These are phyloP conservation scores for Galagoides demidoff DNA, from an alignment of 2,797 vertebrate genomes.

Conservation along the genomic window DNA sequence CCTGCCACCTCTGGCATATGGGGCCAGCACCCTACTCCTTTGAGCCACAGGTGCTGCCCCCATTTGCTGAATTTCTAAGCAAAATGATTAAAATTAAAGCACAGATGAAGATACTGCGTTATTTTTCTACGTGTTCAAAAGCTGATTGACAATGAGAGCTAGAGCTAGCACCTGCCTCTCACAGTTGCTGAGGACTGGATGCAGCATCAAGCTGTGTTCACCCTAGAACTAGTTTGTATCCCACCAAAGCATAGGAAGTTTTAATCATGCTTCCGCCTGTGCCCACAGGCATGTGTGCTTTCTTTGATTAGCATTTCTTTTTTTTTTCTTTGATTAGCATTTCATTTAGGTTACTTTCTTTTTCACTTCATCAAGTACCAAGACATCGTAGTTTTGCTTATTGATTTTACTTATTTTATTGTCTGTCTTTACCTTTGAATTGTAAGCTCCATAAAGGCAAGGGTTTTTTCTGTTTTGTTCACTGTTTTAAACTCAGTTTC, in stretches of 20 bases:
- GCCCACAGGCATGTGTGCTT: not conserved
- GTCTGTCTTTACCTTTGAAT: not conserved
- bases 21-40: no score
- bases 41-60: no score
- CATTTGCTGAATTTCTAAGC: conserved; percentile 54
- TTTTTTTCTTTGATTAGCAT: not conserved
- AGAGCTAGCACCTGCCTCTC: not conserved
- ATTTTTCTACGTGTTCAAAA: not conserved
- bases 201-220: not conserved
- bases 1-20: no score
- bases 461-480: not conserved
- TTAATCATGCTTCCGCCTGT: not conserved
- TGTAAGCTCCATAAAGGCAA: not conserved
- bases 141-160: not conserved
- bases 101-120: not conserved
- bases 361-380: not conserved
- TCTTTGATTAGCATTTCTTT: not conserved
- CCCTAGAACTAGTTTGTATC: not conserved
- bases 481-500: conserved; percentile 24
- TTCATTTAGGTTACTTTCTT: not conserved
- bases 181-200: not conserved
- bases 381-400: not conserved
- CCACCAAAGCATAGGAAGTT: not conserved
- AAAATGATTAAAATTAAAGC: conserved; percentile 63
- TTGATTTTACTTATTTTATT: conserved; percentile 39